Evolutionary conservation across 2,797 vertebrate species (phyloP), one percentile per base, ranked within the genome.

Genomic region (Enteromius radiatus): DNA sequence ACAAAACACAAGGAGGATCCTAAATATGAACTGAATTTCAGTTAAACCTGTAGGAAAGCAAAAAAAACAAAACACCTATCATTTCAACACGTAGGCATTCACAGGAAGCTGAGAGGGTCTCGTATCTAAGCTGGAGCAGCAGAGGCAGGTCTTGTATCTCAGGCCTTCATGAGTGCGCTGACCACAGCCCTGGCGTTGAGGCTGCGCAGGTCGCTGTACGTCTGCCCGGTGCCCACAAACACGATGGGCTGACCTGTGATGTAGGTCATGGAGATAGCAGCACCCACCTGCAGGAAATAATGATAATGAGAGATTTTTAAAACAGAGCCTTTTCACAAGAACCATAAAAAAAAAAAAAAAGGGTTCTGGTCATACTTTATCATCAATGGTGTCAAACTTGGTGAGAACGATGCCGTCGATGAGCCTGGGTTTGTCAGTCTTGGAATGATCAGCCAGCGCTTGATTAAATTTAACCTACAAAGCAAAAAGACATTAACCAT

Each of bases 181-280:
- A 99, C 98, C 86, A 99, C 97, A 1, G 98, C 97, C 86, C 96
- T 96, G 88, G 97, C 97, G 0, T 99, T 99, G 82, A 99, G 97
- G 93, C 97, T 99, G 88, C 98, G 97, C 89, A 99, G 96, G 92
- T 99, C 98, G 78, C 96, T 97, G 96, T 99, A 99, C 67, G 98
- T 99, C 90, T 99, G 98, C 88, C 98, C 98, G 0, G 98, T 99
- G 84, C 98, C 98, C 82, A 99, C 97, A 26, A 99, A 99, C 88
- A 99, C 97, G 0, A 99, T 99, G 54, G 98, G 98, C 92, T 99
- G 98, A 90, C 97, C 97, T 0, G 98, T 99, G 94, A 97, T 99
- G 94, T 99, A 99, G 5, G 98, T 99, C 98, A 99, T 99, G 85
- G 98, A 99, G 91, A 99, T 98, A 86, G 98, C 98, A 4, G 98